phyloP scores from a whole-genome alignment of 1,140 invertebrate genomes.

The Latrodectus geometricus region DNA sequence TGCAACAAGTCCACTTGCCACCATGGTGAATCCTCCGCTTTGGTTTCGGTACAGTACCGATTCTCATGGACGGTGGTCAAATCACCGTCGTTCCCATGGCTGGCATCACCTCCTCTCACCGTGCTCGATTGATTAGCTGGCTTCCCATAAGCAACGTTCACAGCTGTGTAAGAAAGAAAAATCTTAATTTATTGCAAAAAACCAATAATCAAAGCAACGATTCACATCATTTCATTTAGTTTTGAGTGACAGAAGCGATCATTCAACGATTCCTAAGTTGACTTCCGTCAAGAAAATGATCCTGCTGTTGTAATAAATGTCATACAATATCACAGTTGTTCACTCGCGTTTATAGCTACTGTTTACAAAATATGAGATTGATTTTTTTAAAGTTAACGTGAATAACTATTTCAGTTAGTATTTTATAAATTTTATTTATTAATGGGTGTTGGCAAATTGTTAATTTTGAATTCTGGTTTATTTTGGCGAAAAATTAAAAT shows the following conservation, averaged over 20 bases:
- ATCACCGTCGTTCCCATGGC: slow-evolving; percentile 88
- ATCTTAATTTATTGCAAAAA: neutral
- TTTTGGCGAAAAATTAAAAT: no score
- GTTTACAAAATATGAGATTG: no score
- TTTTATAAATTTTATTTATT: no score
- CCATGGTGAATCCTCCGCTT: slow-evolving; percentile 86
- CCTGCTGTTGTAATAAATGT: neutral
- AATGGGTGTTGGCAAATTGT: no score
- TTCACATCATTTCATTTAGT: no score
- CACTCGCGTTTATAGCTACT: neutral
- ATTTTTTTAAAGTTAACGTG: no score
- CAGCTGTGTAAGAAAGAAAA: slow-evolving; percentile 62
- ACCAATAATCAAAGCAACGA: no score
- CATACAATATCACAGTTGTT: neutral
- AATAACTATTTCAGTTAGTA: no score
- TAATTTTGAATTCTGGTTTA: no score
- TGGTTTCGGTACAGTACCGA: slow-evolving; percentile 87
- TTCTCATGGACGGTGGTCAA: slow-evolving; percentile 85
- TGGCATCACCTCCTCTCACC: slow-evolving; percentile 81
- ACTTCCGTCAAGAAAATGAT: no score
- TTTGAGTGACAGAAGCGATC: no score
- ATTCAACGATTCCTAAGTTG: no score
- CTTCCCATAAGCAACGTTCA: slow-evolving; percentile 86
- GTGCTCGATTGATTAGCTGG: slow-evolving; percentile 87
- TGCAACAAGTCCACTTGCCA: slow-evolving; percentile 89